These are phyloP conservation scores for Helogale parvula DNA, from an alignment of 2,113 vertebrate genomes.

Conservation along the genomic window DNA sequence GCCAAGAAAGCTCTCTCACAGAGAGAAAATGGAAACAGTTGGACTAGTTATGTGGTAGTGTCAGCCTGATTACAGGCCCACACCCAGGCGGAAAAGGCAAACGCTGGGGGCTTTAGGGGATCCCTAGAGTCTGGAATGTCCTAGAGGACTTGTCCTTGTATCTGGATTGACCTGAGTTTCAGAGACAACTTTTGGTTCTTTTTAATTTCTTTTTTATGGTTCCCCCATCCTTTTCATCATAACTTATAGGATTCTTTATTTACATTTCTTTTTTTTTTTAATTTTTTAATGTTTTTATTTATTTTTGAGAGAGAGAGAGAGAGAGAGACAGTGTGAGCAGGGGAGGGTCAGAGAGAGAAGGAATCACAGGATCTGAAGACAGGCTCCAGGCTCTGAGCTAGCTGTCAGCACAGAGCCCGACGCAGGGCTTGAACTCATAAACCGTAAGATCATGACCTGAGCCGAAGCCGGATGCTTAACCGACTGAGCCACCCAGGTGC, in stretches of 20 bases:
- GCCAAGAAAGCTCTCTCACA: background rate
- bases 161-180: background rate
- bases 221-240: background rate
- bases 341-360: too few species aligned
- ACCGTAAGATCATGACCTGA: too few species aligned
- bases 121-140: background rate
- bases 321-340: too few species aligned
- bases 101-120: background rate
- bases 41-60: constrained; percentile 14
- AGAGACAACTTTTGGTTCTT: background rate
- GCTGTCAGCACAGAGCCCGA: too few species aligned
- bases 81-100: constrained; percentile 28
- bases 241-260: constrained; percentile 20
- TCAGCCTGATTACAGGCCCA: constrained; percentile 62
- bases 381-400: too few species aligned
- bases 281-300: too few species aligned
- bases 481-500: too few species aligned
- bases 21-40: constrained; percentile 68
- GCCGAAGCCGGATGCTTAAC: too few species aligned
- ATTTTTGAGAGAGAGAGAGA: too few species aligned
- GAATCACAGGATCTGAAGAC: too few species aligned
- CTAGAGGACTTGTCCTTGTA: background rate
- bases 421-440: too few species aligned
- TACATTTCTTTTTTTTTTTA: background rate
- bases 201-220: background rate